phyloP scores from a whole-genome alignment of 1,140 invertebrate genomes.

The Trinorchestia longiramus region DNA sequence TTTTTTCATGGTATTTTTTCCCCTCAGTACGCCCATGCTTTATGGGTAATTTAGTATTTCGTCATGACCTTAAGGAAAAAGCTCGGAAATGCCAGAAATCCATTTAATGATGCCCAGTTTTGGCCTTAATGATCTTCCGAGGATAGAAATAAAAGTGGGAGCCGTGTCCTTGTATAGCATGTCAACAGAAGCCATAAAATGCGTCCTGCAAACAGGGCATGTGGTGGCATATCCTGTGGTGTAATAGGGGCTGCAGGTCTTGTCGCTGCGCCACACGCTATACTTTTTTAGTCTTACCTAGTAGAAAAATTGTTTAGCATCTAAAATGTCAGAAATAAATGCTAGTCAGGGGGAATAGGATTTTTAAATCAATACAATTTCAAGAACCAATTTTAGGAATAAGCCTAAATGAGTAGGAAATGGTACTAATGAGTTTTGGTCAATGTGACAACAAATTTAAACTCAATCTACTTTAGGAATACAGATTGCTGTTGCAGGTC shows the following conservation, averaged over 20 bases:
- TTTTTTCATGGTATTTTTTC: background rate
- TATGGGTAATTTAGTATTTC: background rate
- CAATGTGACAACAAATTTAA: background rate
- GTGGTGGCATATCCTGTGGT: constrained; percentile 31
- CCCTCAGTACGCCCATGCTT: background rate
- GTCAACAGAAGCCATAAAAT: constrained; percentile 48
- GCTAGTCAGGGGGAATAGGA: no score
- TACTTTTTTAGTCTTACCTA: no score
- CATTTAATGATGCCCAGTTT: background rate
- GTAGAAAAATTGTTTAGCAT: no score
- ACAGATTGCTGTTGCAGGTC: background rate
- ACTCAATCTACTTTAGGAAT: background rate
- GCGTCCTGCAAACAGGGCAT: constrained; percentile 16
- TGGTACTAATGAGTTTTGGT: background rate
- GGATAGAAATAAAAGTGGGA: constrained; percentile 12
- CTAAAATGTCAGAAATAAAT: no score
- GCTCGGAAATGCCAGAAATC: background rate
- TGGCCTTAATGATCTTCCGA: constrained; percentile 1
- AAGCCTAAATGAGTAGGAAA: background rate
- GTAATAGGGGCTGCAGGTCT: no score
- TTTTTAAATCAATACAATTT: no score
- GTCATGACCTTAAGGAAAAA: background rate
- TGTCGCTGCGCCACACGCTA: no score
- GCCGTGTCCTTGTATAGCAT: background rate
- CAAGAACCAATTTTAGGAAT: no score